A percentile compares a stretch with the other conserved stretches of the same genome.
Conservation (phyloP, 2,113 vertebrate genomes). For the Zeus faber region DNA sequence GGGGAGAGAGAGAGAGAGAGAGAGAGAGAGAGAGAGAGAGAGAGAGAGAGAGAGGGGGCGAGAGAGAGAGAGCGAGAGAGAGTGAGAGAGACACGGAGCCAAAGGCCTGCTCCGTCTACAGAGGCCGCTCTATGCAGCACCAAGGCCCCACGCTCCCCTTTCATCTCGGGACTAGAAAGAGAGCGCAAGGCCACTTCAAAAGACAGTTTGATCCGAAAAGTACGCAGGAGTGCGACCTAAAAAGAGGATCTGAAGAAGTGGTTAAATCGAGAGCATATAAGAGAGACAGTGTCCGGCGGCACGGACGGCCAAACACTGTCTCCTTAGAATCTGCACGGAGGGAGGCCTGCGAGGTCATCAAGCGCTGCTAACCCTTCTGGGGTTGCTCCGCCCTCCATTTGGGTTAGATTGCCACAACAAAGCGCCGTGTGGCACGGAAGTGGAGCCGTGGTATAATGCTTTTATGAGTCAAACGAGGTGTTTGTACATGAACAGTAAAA, state of each 20-base stretch:
- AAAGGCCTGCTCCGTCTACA: constrained; percentile 52
- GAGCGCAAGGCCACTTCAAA: constrained; percentile 66
- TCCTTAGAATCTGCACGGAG: constrained; percentile 8
- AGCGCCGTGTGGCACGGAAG: too few species aligned
- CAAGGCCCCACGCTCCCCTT: constrained; percentile 56
- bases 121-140: constrained; percentile 49
- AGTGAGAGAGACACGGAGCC: constrained; percentile 36
- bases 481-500: too few species aligned
- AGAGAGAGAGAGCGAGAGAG: background rate
- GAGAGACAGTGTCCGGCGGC: constrained; percentile 36
- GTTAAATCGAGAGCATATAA: constrained; percentile 56
- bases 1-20: constrained; percentile 3
- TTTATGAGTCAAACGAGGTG: too few species aligned
- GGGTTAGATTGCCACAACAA: too few species aligned
- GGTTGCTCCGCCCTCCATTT: too few species aligned
- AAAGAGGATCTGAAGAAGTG: constrained; percentile 53
- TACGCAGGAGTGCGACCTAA: constrained; percentile 54
- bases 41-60: background rate
- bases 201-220: constrained; percentile 71
- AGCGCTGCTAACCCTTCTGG: constrained; percentile 15
- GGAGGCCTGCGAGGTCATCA: constrained; percentile 27
- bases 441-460: too few species aligned
- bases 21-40: constrained; percentile 5
- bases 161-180: constrained; percentile 69
- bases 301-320: constrained; percentile 25